phyloP scores from a whole-genome alignment of 2,888 invertebrate species.

The Ptychoptera contaminata region DNA sequence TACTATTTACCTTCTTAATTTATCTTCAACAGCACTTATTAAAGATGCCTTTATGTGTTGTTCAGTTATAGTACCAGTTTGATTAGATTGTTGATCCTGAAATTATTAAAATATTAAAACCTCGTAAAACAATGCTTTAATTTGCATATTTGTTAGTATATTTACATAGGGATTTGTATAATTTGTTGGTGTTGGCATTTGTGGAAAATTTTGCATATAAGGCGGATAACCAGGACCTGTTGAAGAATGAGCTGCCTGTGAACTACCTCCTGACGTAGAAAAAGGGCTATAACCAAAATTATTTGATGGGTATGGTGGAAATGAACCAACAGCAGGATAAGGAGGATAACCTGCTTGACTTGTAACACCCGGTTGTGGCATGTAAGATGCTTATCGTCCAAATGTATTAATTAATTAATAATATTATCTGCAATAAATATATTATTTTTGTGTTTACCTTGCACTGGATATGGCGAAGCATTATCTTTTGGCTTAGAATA shows the following conservation, averaged over 20 bases:
- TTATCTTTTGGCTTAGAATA: constrained; percentile 54
- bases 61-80: constrained; percentile 73
- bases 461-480: constrained; percentile 37
- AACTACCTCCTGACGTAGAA: constrained; percentile 15
- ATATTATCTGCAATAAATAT: constrained; percentile 10
- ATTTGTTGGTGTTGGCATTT: constrained; percentile 9
- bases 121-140: background rate
- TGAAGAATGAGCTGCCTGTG: constrained; percentile 20
- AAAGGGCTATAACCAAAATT: constrained; percentile 31
- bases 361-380: constrained; percentile 27
- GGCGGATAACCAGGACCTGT: constrained; percentile 34
- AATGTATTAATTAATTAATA: background rate
- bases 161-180: constrained; percentile 18
- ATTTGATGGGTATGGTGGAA: constrained; percentile 28
- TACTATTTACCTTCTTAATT: constrained; percentile 40
- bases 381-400: constrained; percentile 26
- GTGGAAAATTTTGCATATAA: constrained; percentile 27
- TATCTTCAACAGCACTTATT: constrained; percentile 90
- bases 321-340: constrained; percentile 38
- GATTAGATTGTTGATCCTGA: background rate
- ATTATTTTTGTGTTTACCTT: constrained; percentile 20
- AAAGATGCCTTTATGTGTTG: constrained; percentile 90
- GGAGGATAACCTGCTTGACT: constrained; percentile 27
- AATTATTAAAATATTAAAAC: background rate
- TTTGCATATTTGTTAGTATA: background rate